Base-by-base conservation (phyloP, 2,888 invertebrate species). In the Sialis fuliginosa region DNA sequence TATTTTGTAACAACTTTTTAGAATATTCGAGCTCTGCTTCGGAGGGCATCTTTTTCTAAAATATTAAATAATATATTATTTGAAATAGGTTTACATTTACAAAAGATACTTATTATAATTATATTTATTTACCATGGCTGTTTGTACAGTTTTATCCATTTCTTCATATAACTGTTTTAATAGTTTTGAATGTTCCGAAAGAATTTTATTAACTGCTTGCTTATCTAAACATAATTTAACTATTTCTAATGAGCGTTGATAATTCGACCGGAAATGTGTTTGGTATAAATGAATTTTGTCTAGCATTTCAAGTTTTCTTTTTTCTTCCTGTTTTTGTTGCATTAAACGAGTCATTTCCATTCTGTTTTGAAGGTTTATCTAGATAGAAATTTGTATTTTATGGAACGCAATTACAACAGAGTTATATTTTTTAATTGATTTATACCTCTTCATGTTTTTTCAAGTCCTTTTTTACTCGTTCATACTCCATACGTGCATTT, bases 251-350 rank as follows among this genome's bases (percentile, higher is more conserved):
- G 79, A 71, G 49, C 70, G 68, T 61, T 73, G 71, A 55, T 74
- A 77, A 50, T 68, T 64, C n/a, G 58, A 56, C 45, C 67, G 67
- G 53, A 78, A 76, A 54, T 70, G 71, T 1, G 67, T 65, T 52
- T 79, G 75, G 52, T 71, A 72, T 40, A 70, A 67, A 31, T 70
- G 69, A 12, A 79, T 70, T 1, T 69, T 65, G n/a, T 75, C 71
- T 52, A 75, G 56, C 12, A 8, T 8, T 37, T 12, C 37, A 37
- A 8, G 8, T 22, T 22, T 22, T 22, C 22, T 2, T 22, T 22
- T 22, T 22, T 22, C 22, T 22, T 22, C 22, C 22, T 22, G 22
- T 22, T 22, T 22, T 22, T 22, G 22, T 22, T 22, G 22, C 22
- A 22, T 22, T 22, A 22, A 22, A 22, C 22, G 22, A 22, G 22